Conservation (phyloP, 2,797 vertebrate species). For the Hoplostethus atlanticus region DNA sequence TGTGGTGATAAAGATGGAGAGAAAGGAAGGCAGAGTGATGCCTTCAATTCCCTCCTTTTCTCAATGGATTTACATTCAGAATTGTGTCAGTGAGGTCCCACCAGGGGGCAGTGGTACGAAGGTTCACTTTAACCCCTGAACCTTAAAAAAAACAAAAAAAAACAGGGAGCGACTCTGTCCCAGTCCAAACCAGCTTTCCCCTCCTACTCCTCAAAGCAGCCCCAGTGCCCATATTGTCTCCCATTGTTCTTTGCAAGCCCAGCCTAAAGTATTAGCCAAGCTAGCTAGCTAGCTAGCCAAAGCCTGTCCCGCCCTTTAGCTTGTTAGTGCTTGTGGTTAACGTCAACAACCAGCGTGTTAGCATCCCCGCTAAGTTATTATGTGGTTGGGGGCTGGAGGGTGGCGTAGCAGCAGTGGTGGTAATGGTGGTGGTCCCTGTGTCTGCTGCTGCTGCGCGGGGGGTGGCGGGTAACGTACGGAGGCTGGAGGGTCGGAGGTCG, state of each 20-base stretch:
- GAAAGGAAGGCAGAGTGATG: conserved; percentile 48
- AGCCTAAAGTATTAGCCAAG: conserved; percentile 62
- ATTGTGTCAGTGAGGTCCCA: conserved; percentile 80
- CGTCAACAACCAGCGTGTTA: conserved; percentile 63
- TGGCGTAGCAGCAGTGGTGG: conserved; percentile 67
- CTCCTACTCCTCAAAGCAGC: conserved; percentile 18
- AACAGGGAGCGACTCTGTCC: conserved; percentile 33
- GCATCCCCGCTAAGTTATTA: conserved; percentile 66
- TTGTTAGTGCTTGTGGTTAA: conserved; percentile 63
- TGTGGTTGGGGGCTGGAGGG: conserved; percentile 64
- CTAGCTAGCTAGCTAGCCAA: conserved; percentile 25
- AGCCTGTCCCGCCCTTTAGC: conserved; percentile 45
- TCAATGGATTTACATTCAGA: conserved; percentile 78
- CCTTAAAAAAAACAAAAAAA: conserved; percentile 33
- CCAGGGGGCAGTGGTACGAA: conserved; percentile 57
- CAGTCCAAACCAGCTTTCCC: conserved; percentile 36
- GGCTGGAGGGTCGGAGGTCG: conserved; percentile 44
- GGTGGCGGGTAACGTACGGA: conserved; percentile 75
- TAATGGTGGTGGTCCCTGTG: conserved; percentile 70
- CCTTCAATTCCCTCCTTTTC: conserved; percentile 53
- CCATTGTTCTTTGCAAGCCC: conserved; percentile 37
- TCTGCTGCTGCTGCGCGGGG: conserved; percentile 67
- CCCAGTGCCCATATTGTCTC: conserved; percentile 34
- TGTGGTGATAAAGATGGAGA: conserved; percentile 56
- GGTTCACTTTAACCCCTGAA: conserved; percentile 49